Evolutionary conservation across 2,888 invertebrate species (phyloP), one percentile per base, ranked within the genome.

Genomic region (Volucella inanis): DNA sequence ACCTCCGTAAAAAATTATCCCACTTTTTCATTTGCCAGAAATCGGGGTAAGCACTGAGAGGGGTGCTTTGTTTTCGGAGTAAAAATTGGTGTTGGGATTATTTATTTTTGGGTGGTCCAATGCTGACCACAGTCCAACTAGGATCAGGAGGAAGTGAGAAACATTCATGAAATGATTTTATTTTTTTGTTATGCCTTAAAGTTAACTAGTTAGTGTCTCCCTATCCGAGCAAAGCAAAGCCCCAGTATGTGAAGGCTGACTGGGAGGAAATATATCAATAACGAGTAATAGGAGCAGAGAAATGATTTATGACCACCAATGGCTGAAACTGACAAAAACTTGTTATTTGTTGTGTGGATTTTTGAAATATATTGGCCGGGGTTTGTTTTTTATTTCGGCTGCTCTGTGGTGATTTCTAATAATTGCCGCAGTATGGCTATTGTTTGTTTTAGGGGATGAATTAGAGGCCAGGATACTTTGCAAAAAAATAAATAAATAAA

Each of bases 251-350:
- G 1, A 18, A 50, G 49, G 39, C 45, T 3, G 15, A 22, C 31
- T 31, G 15, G 49, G 43, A 11, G n/a, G 15, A 50, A 54, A 45
- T 67, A 50, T 76, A 61, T 77, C 68, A 61, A 70, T 71, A 78
- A 55, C 62, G 47, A 70, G 68, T 14, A 54, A 31, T 54, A 15
- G 52, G 45, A 67, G 31, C 6, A 47, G 54, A 47, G 50, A 74
- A 68, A 80, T 80, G 84, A 85, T 85, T 85, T 85, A 85, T 85
- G 76, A 71, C 67, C 50, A 85, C 22, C 65, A 82, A 71, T 61
- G 82, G 59, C 65, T 67, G 61, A 61, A 76, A 68, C 75, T 80
- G 84, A 81, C 75, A 65, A 54, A 70, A 80, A 75, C 76, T 72
- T 85, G 71, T 76, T 72, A 81, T 76, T 84, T 70, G 64, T 70